Percentiles rank a stretch among this genome's conserved stretches.
Evolutionary conservation across 1,140 invertebrate genomes (phyloP).

Genomic region (Drosophila nasuta): DNA sequence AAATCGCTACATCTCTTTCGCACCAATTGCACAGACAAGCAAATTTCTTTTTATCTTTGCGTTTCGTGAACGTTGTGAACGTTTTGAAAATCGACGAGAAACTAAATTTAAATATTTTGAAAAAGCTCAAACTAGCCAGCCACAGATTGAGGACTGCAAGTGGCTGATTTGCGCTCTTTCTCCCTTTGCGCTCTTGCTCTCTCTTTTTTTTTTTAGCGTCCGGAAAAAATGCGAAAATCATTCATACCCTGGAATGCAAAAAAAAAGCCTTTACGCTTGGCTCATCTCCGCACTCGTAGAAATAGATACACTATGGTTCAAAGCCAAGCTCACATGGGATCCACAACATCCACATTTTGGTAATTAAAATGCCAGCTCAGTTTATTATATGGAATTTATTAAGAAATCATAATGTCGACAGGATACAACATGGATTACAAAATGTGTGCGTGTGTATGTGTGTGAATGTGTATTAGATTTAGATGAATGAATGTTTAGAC

Average conservation of each 20-base stretch:
- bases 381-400: constrained; percentile 68
- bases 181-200: not conserved
- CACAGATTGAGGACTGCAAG: constrained; percentile 8
- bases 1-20: constrained; percentile 75
- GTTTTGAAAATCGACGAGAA: constrained; percentile 77
- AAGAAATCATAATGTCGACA: constrained; percentile 76
- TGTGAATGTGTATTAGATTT: constrained; percentile 37
- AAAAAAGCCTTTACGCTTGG: too few species aligned
- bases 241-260: not conserved
- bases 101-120: constrained; percentile 78
- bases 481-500: constrained; percentile 57
- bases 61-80: constrained; percentile 63
- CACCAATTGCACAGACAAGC: constrained; percentile 58
- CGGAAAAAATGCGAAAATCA: not conserved
- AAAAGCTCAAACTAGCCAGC: constrained; percentile 68
- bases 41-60: constrained; percentile 33
- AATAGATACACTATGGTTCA: too few species aligned
- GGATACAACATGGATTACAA: constrained; percentile 70
- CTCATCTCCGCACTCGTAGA: too few species aligned
- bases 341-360: not conserved
- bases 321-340: not conserved
- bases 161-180: constrained; percentile 19
- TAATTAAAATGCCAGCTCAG: not conserved
- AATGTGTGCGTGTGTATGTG: constrained; percentile 46
- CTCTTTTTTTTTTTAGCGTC: not conserved